Base-by-base conservation (phyloP, 2,797 vertebrate species). In the Poecilia wingei region DNA sequence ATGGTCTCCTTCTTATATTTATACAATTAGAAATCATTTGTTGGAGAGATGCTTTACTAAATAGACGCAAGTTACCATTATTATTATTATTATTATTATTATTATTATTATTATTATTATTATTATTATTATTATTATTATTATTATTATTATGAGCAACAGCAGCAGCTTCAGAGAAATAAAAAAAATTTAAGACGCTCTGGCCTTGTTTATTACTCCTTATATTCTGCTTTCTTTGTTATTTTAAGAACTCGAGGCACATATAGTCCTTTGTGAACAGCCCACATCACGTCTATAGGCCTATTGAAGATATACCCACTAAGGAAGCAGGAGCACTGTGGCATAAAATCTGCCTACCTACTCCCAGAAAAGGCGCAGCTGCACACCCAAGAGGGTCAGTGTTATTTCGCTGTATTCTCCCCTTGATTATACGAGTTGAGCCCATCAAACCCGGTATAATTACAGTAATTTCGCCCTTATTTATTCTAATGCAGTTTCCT, bases 401-500 rank as follows among this genome's bases (percentile, higher is more conserved):
- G 97, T 98, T 98, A 98, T 99, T 99, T 97, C 97, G 96, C 95
- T 97, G 97, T 97, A 98, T 99, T 99, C 98, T 99, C 97, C 97
- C 97, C 97, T 98, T 99, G 98, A 99, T 99, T 99, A 94, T 92
- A 99, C 98, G 97, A 98, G 97, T 97, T 96, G 97, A 98, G 97
- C 97, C 98, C 98, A 99, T 99, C 98, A 99, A 99, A 99, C 97
- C 98, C 97, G 97, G 95, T 97, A 98, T 99, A 99, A 99, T 99
- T 99, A 99, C 97, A 98, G 98, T 98, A 96, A 99, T 99, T 99
- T 98, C 96, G 97, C 97, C 97, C 98, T 99, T 99, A 99, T 99
- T 99, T 99, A 99, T 99, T 99, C 98, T 99, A 99, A 99, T 99
- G 97, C 97, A 98, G 98, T 98, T 99, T 98, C 97, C 98, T 97